Conservation (phyloP, 2,797 vertebrate genomes). For the Limnodromus scolopaceus region DNA sequence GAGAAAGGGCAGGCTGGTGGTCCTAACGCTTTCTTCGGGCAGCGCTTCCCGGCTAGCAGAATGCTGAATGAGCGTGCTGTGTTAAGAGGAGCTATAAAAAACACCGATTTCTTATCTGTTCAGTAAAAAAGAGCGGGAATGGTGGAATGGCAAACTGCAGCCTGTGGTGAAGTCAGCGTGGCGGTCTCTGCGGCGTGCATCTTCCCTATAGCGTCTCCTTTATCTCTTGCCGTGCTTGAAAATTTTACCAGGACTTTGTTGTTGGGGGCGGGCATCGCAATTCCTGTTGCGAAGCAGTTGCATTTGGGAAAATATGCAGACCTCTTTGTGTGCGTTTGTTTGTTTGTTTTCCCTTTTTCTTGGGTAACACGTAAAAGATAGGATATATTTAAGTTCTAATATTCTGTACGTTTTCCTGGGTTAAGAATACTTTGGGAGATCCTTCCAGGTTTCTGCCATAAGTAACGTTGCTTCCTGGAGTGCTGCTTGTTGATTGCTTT, state of each 20-base stretch:
- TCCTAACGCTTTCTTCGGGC: fast-evolving
- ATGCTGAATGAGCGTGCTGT: fast-evolving
- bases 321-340: fast-evolving
- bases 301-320: neutral
- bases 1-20: fast-evolving
- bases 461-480: neutral
- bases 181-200: fast-evolving
- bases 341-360: no score
- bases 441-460: neutral
- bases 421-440: neutral
- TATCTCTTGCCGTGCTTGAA: no score
- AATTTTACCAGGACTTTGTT: neutral
- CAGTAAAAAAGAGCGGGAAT: fast-evolving
- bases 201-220: fast-evolving
- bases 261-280: neutral
- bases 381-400: neutral
- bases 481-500: neutral
- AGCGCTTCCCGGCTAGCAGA: fast-evolving
- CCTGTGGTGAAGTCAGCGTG: fast-evolving
- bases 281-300: fast-evolving
- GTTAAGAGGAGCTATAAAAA: fast-evolving
- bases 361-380: neutral
- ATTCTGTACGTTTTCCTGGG: fast-evolving
- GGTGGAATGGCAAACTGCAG: fast-evolving
- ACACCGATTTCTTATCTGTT: fast-evolving